phyloP scores from a whole-genome alignment of 2,797 vertebrate genomes.

The Lepus townsendii region DNA sequence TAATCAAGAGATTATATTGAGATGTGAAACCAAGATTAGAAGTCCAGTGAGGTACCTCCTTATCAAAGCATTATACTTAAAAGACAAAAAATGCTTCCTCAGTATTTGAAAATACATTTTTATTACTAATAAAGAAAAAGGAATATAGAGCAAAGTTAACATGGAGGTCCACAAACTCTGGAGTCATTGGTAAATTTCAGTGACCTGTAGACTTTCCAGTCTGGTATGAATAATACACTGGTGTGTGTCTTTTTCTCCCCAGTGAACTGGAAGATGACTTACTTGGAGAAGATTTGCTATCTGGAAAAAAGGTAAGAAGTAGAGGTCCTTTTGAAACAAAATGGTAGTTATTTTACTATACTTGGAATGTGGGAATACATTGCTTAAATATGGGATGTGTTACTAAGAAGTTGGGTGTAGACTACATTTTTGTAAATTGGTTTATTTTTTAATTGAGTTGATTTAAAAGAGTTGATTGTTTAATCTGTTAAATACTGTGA shows the following conservation, averaged over 20 bases:
- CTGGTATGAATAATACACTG: neutral
- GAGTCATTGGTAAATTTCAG: neutral
- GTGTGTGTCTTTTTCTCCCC: conserved; percentile 66
- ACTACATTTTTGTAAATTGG: neutral
- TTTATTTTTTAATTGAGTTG: neutral
- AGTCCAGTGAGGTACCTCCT: neutral
- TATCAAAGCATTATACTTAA: neutral
- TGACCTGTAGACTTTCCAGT: neutral
- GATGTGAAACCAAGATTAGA: neutral
- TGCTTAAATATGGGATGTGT: neutral
- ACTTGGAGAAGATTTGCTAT: conserved; percentile 95
- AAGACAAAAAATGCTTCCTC: neutral
- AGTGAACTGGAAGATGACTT: conserved; percentile 98
- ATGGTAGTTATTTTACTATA: neutral
- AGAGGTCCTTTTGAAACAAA: conserved; percentile 39
- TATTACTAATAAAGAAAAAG: neutral
- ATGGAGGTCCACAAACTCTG: neutral
- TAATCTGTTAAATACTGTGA: neutral
- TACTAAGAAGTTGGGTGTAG: neutral
- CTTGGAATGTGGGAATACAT: neutral
- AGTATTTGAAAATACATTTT: neutral
- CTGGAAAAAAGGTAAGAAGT: conserved; percentile 95
- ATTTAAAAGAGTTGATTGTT: neutral
- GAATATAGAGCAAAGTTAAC: neutral
- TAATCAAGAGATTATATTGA: neutral